Percentiles rank a stretch among this genome's conserved stretches.
Conservation (phyloP, 2,888 invertebrate species). For the Sturmia bella region DNA sequence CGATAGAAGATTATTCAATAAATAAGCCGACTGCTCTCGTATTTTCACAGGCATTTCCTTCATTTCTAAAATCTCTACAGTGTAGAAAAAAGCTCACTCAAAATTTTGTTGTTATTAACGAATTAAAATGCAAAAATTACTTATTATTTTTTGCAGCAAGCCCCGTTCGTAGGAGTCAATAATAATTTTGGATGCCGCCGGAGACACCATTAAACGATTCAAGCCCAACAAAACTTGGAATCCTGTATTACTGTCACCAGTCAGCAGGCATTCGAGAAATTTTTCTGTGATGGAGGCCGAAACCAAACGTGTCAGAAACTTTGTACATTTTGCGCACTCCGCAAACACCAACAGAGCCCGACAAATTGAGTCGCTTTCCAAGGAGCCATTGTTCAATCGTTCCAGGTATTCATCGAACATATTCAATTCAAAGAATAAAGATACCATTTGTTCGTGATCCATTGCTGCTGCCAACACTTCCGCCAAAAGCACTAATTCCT, state of each 20-base stretch:
- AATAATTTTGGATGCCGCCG: slow-evolving; percentile 72
- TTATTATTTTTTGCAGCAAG: slow-evolving; percentile 68
- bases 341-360: slow-evolving; percentile 74
- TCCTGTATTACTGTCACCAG: slow-evolving; percentile 64
- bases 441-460: slow-evolving; percentile 75
- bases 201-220: slow-evolving; percentile 74
- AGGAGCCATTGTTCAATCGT: slow-evolving; percentile 66
- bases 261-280: slow-evolving; percentile 74
- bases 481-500: slow-evolving; percentile 72
- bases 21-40: slow-evolving; percentile 74
- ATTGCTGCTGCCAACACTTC: slow-evolving; percentile 76
- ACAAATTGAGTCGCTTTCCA: slow-evolving; percentile 69
- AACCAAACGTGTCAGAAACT: slow-evolving; percentile 73
- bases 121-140: not conserved
- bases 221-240: slow-evolving; percentile 74
- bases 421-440: slow-evolving; percentile 77
- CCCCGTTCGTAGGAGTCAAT: slow-evolving; percentile 71
- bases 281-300: slow-evolving; percentile 71
- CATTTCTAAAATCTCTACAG: slow-evolving; percentile 68
- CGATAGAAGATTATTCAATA: slow-evolving; percentile 72
- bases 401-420: slow-evolving; percentile 75
- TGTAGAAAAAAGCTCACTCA: not conserved
- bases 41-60: slow-evolving; percentile 71
- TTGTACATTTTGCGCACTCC: slow-evolving; percentile 74
- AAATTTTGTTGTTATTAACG: not conserved